Evolutionary conservation across 1,140 invertebrate species (phyloP), one percentile per base, ranked within the genome.

Genomic region (Drosophila sechellia): DNA sequence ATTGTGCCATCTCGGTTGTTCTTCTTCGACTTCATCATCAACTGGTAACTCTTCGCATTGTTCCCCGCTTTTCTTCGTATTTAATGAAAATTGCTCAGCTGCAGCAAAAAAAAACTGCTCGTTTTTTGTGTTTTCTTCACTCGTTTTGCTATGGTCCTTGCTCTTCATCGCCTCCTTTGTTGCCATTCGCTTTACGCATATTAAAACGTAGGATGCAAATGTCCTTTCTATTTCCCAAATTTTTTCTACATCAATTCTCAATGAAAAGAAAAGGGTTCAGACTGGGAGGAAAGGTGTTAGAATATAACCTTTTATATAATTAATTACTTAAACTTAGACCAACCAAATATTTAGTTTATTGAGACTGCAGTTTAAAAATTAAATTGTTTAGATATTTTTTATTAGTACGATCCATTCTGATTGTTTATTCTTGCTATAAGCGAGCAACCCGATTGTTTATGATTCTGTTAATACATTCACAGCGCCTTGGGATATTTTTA

Each of bases 21-120:
- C 37, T 13, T 63, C 20, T 20, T 35, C 15, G 31, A 31, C 6
- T 8, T 10, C 31, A 31, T 31, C 31, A 31, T 65, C 27, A 46
- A 35, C 40, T 45, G 13, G 10, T 34, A 20, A 15, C 52, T 17
- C 31, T 45, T 11, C 50, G 15, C 31, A 43, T 54, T 59, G 40
- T 43, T 43, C 15, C 0, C 20, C 55, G 39, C 37, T 60, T 39
- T 39, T 13, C 37, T 60, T 34, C 50, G 40, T 35, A 40, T 55
- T 76, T 77, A 77, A 77, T 75, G 61, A 77, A 75, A 77, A 75
- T 60, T 66, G 73, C 54, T 74, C 73, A 75, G 73, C 75, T 77
- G 61, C 72, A 74, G 70, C 34, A 63, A 55, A 61, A 55, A 61
- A 61, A 72, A 54, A 52, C 37, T 48, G 61, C 35, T 37, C 2